Evolutionary conservation across 2,113 vertebrate genomes (phyloP).

Genomic region (Eidolon helvum): DNA sequence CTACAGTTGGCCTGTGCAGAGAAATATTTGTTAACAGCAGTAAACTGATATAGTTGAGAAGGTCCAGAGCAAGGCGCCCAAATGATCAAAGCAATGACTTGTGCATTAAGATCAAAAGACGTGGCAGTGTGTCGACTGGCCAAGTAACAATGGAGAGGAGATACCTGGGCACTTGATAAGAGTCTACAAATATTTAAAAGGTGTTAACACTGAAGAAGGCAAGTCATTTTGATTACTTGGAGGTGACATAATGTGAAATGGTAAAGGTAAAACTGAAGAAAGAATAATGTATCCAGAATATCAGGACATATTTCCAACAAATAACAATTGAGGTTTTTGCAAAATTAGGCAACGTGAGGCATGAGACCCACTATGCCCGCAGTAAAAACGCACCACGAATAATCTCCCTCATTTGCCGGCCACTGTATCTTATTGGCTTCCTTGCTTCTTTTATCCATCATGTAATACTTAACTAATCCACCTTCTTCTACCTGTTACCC

Average conservation of each 20-base stretch:
- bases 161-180: slow-evolving; percentile 15
- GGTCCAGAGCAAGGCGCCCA: slow-evolving; percentile 14
- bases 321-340: not conserved
- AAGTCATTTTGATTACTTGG: slow-evolving; percentile 28
- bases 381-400: not conserved
- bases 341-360: not conserved
- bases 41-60: slow-evolving; percentile 24
- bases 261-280: not conserved
- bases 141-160: not conserved
- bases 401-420: not conserved
- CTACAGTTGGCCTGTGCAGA: not conserved
- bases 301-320: not conserved
- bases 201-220: not conserved
- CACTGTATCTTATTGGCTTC: not conserved
- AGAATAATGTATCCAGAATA: not conserved
- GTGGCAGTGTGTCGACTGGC: not conserved
- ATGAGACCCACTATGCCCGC: too few species aligned
- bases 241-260: not conserved
- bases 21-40: slow-evolving; percentile 34
- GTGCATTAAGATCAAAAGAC: slow-evolving; percentile 56
- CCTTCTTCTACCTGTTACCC: not conserved
- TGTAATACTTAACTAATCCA: not conserved
- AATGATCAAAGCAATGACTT: slow-evolving; percentile 58
- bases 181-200: slow-evolving; percentile 68
- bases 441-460: not conserved